These are phyloP conservation scores for Lordiphosa mommai DNA, from an alignment of 1,140 invertebrate genomes.

Conservation along the genomic window DNA sequence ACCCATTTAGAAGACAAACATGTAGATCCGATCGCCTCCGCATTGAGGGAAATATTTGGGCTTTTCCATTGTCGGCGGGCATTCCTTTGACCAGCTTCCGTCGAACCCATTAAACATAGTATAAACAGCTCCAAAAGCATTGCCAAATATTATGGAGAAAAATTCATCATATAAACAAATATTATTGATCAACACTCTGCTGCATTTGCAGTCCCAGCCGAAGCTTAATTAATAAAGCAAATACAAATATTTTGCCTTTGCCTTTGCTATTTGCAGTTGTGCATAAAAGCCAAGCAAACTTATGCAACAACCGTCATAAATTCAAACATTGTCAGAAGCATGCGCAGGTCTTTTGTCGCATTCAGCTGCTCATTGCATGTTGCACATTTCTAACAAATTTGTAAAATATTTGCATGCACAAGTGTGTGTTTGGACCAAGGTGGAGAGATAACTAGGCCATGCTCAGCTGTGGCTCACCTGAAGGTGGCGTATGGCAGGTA, in stretches of 20 bases:
- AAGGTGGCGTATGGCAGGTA: conserved; percentile 5
- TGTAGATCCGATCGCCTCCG: conserved; percentile 1
- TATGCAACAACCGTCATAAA: conserved; percentile 65
- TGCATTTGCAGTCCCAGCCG: conserved; percentile 2
- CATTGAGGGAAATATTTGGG: conserved; percentile 6
- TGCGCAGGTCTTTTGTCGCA: conserved; percentile 28
- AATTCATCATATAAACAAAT: conserved; percentile 39
- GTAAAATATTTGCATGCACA: conserved; percentile 69
- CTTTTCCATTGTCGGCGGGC: conserved; percentile 3
- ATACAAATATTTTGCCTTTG: conserved; percentile 72
- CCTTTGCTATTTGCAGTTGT: conserved; percentile 54
- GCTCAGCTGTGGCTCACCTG: conserved; percentile 16
- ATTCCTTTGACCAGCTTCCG: conserved; percentile 9
- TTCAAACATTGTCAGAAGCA: conserved; percentile 67
- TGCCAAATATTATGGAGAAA: conserved; percentile 56
- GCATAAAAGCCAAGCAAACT: conserved; percentile 57
- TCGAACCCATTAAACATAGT: background rate
- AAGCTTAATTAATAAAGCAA: conserved; percentile 71
- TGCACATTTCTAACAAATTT: conserved; percentile 66
- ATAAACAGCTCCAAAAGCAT: conserved; percentile 23
- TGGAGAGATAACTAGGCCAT: conserved; percentile 1
- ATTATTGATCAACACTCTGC: conserved; percentile 21
- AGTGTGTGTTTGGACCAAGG: conserved; percentile 41
- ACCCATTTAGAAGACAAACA: conserved; percentile 49
- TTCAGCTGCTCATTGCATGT: conserved; percentile 22